Conservation (phyloP, 2,113 vertebrate genomes). For the Anolis sagrei region DNA sequence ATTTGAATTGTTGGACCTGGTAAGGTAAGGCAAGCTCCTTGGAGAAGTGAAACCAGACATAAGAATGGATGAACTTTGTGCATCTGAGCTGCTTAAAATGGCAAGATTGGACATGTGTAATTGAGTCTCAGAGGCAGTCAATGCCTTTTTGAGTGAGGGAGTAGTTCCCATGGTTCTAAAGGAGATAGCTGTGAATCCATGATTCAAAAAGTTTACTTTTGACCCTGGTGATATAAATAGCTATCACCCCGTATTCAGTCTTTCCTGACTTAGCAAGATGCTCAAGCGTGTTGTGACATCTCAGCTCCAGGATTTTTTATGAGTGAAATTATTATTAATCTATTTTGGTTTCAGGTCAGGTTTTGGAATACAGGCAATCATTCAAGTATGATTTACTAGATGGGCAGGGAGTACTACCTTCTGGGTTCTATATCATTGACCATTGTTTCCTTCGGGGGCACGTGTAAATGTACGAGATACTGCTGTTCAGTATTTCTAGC, state of each 20-base stretch:
- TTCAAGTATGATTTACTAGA: background rate
- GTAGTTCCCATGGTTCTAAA: background rate
- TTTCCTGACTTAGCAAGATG: background rate
- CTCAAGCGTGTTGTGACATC: background rate
- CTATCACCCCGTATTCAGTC: background rate
- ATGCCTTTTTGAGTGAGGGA: too few relatives aligned
- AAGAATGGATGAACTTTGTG: background rate
- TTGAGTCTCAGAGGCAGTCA: background rate
- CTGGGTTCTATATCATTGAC: background rate
- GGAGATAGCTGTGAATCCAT: background rate
- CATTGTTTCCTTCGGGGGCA: background rate
- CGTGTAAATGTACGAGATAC: background rate
- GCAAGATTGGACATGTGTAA: background rate
- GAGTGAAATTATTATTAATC: background rate
- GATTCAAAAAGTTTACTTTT: background rate
- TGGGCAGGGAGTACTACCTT: background rate
- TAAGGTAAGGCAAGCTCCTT: background rate
- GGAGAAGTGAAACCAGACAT: background rate
- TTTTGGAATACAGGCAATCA: background rate
- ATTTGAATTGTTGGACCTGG: background rate
- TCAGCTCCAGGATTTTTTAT: background rate
- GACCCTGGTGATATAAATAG: too few relatives aligned
- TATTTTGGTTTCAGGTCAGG: background rate
- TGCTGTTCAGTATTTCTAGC: background rate
- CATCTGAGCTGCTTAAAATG: background rate